These are phyloP conservation scores for Serinus canaria DNA, from an alignment of 2,113 vertebrate genomes.

Conservation along the genomic window DNA sequence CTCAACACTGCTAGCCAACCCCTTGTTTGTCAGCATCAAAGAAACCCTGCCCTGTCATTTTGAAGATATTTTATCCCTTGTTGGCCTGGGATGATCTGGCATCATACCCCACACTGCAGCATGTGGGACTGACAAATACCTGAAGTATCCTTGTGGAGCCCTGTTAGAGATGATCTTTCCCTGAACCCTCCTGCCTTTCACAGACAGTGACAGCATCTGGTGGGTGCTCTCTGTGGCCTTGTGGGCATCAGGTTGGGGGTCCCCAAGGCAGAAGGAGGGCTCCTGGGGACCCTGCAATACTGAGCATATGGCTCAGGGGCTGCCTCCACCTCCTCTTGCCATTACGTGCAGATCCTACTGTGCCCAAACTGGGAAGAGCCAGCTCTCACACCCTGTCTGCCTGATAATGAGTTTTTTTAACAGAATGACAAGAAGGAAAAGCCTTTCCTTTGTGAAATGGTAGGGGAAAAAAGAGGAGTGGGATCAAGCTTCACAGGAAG, in stretches of 20 bases:
- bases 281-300: fast-evolving
- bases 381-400: background rate
- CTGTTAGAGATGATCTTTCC: background rate
- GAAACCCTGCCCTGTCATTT: background rate
- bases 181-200: background rate
- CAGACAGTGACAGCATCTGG: fast-evolving
- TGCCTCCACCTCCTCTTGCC: background rate
- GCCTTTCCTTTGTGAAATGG: background rate
- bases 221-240: background rate
- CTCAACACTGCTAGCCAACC: background rate
- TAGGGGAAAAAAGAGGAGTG: background rate
- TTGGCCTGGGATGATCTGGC: background rate
- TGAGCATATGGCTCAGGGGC: background rate
- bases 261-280: background rate
- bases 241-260: fast-evolving
- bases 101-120: background rate
- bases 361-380: background rate
- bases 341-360: fast-evolving
- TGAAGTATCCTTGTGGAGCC: background rate
- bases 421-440: background rate
- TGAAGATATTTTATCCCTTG: background rate
- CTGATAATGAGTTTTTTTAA: background rate
- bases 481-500: background rate
- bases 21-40: background rate
- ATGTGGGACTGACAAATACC: background rate